Conservation (phyloP, 2,888 invertebrate species). For the Bombylius discolor region DNA sequence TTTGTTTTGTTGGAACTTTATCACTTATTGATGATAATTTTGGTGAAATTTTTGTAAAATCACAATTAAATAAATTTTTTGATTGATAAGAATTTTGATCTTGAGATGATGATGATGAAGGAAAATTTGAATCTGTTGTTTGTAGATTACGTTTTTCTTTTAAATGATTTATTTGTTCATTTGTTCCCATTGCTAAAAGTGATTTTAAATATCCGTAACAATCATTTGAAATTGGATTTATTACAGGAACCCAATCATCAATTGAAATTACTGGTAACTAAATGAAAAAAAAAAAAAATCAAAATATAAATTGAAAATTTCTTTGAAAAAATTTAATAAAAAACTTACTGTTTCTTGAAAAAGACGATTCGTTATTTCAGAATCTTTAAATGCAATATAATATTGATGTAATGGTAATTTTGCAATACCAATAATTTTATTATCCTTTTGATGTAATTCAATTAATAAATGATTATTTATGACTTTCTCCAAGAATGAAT, state of each 20-base stretch:
- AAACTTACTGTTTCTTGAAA: conserved; percentile 39
- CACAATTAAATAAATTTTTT: neutral
- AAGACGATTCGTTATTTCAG: conserved; percentile 40
- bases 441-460: conserved; percentile 40
- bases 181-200: conserved; percentile 46
- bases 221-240: conserved; percentile 34
- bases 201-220: conserved; percentile 43
- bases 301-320: conserved; percentile 1
- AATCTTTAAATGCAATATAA: conserved; percentile 46
- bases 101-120: neutral
- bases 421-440: conserved; percentile 38
- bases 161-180: conserved; percentile 43
- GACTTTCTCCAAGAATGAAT: conserved; percentile 40
- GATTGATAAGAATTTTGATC: no score
- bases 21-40: neutral
- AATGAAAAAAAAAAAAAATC: conserved; percentile 6
- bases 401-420: conserved; percentile 47
- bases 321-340: neutral
- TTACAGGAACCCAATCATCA: conserved; percentile 45
- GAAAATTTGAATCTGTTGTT: neutral
- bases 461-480: conserved; percentile 43
- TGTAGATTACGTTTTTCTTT: conserved; percentile 33
- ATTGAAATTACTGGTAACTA: conserved; percentile 47
- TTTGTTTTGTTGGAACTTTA: neutral
- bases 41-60: neutral